Evolutionary conservation across 2,797 vertebrate species (phyloP).

Genomic region (Pachyuromys duprasi): DNA sequence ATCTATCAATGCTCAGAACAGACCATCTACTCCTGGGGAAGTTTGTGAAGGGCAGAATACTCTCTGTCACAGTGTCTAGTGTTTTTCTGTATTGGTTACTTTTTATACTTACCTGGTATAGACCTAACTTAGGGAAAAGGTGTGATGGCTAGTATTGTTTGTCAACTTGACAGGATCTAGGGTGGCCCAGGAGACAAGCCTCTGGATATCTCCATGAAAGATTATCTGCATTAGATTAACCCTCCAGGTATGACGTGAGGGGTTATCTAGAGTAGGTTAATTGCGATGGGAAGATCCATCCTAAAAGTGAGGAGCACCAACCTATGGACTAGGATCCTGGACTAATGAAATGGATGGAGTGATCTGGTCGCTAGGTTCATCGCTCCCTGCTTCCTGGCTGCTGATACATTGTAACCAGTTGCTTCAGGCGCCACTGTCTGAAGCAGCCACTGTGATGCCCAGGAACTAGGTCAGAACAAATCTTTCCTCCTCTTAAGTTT

Average conservation of each 20-base stretch:
- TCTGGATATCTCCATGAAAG: background rate
- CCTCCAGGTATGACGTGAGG: too few relatives aligned
- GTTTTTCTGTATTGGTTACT: background rate
- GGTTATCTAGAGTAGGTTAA: background rate
- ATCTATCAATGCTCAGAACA: background rate
- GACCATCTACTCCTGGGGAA: background rate
- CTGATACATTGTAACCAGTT: background rate
- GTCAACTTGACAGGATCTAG: background rate
- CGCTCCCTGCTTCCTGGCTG: background rate
- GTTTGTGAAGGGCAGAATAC: background rate
- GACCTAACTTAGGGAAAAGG: background rate
- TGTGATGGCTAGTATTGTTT: background rate
- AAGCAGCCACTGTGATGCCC: background rate
- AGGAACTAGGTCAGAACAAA: background rate
- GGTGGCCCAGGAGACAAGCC: background rate
- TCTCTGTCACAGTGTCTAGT: background rate
- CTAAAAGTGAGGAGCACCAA: background rate
- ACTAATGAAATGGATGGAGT: background rate
- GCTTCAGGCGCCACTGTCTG: background rate
- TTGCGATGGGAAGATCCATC: background rate
- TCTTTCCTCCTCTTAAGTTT: background rate
- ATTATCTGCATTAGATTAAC: background rate
- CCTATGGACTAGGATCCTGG: background rate
- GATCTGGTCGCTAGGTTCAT: too few relatives aligned
- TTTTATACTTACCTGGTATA: background rate